A percentile compares a stretch with the other conserved stretches of the same genome.
Evolutionary conservation across 2,797 vertebrate species (phyloP).

Genomic region (Silurus aristotelis): DNA sequence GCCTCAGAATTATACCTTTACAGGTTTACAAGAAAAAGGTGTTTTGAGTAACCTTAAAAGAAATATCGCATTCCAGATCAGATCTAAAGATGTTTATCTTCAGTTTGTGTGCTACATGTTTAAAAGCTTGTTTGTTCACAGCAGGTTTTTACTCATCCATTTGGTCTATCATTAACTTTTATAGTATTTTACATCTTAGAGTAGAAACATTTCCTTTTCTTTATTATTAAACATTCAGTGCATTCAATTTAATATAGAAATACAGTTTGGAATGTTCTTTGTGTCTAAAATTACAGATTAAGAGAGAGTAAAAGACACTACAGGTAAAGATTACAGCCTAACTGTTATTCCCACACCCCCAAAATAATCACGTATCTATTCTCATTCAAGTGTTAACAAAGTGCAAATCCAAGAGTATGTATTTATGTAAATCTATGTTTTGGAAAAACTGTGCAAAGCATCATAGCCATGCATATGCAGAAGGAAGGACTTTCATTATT

Average conservation of each 20-base stretch:
- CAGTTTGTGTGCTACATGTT: not conserved
- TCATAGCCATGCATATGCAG: conserved; percentile 56
- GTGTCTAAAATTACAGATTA: conserved; percentile 21
- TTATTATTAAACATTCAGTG: not conserved
- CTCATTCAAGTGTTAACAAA: conserved; percentile 32
- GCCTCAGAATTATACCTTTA: conserved; percentile 18
- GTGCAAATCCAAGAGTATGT: conserved; percentile 51
- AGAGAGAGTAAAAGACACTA: conserved; percentile 5
- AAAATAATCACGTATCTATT: conserved; percentile 38
- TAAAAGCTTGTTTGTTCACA: conserved; percentile 9
- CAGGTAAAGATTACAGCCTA: not conserved
- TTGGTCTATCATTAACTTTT: not conserved
- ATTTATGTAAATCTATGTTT: conserved; percentile 56
- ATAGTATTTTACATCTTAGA: not conserved
- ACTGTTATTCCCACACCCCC: conserved; percentile 33
- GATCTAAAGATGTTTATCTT: not conserved
- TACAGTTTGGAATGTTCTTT: not conserved
- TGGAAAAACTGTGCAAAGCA: conserved; percentile 53
- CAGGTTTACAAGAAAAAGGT: conserved; percentile 29
- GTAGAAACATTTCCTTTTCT: not conserved
- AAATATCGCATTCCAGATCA: not conserved
- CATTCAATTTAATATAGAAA: conserved; percentile 14
- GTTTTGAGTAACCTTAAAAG: not conserved
- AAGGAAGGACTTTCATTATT: conserved; percentile 57
- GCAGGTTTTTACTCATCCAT: conserved; percentile 8